Conservation (phyloP, 23 tunicate genomes). For the Halocynthia aurantium region DNA sequence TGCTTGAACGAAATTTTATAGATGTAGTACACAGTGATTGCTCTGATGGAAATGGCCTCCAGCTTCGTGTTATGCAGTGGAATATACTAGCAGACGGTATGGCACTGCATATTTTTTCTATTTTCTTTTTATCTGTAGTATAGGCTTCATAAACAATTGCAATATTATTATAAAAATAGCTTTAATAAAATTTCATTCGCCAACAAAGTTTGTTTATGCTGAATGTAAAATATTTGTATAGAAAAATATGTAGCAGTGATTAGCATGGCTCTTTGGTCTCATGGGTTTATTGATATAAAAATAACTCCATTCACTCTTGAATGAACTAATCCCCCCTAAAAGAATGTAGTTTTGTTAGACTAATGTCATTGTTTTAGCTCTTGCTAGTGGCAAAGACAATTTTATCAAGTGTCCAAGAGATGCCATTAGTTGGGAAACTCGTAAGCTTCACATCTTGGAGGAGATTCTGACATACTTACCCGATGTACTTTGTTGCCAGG, state of each 20-base stretch:
- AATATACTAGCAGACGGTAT: conserved; percentile 9
- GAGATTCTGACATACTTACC: conserved; percentile 2
- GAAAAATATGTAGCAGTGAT: too few relatives aligned
- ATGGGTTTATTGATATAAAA: background rate
- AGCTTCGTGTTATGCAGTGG: background rate
- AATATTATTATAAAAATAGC: too few relatives aligned
- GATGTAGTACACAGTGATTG: background rate
- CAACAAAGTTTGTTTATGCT: too few relatives aligned
- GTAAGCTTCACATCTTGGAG: background rate
- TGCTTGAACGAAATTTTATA: background rate
- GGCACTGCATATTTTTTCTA: background rate
- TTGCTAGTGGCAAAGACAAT: conserved; percentile 1
- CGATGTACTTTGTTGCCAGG: conserved; percentile 1
- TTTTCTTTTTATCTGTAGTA: too few relatives aligned
- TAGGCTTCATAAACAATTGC: too few relatives aligned
- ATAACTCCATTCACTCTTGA: background rate
- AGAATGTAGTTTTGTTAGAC: too few relatives aligned
- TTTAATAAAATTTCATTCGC: too few relatives aligned
- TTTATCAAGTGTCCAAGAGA: background rate
- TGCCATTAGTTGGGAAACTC: background rate
- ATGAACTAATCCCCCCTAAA: too few relatives aligned
- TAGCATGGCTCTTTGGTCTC: too few relatives aligned
- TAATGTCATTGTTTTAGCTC: background rate
- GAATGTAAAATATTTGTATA: too few relatives aligned
- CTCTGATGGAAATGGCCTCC: background rate